Base-by-base conservation (phyloP, 2,888 invertebrate species). In the Metacarcinus magister region DNA sequence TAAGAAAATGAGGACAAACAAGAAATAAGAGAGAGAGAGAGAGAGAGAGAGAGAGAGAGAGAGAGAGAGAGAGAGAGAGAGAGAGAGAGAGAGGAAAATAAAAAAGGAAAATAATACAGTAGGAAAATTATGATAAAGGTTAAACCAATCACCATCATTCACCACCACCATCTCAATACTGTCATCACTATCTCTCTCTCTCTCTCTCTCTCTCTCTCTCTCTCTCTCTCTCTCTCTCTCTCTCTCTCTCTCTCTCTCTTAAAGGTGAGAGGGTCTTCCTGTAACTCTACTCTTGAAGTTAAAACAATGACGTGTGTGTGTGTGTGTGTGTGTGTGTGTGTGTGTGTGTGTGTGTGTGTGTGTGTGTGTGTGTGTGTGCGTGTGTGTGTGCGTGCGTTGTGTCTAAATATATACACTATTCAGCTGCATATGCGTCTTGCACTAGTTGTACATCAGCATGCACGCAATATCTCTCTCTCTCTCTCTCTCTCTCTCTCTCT, bases 281-380 rank as follows among this genome's bases (percentile, higher is more conserved):
- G 28, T 10, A 28, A 82, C 82, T 32, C 82, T 82, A 82, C 82
- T 82, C 82, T 32, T 82, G 28, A 32, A 82, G 82, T 10, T 82
- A 32, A 82, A 82, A 82, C 82, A 82, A 82, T 82, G 82, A 82
- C 32, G 82, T 82, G 82, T 82, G 82, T 82, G 82, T 82, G 82
- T 82, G 82, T 82, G 82, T 82, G 82, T 82, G 67, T 67, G 67
- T 67, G 67, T 67, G 67, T 67, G 67, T 67, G 67, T 67, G 67
- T 67, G 67, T 67, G 67, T 67, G 67, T 67, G 67, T 75, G 75
- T 75, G 75, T 75, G 75, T 75, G 75, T 75, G 75, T 75, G 75
- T 75, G 75, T 75, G 75, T 75, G 75, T 75, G 75, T 75, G 75
- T 75, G 75, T 75, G 82, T 82, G 82, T 82, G 82, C 32, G 82